Evolutionary conservation across 2,888 invertebrate genomes (phyloP).

Genomic region (Idaea dimidiata): DNA sequence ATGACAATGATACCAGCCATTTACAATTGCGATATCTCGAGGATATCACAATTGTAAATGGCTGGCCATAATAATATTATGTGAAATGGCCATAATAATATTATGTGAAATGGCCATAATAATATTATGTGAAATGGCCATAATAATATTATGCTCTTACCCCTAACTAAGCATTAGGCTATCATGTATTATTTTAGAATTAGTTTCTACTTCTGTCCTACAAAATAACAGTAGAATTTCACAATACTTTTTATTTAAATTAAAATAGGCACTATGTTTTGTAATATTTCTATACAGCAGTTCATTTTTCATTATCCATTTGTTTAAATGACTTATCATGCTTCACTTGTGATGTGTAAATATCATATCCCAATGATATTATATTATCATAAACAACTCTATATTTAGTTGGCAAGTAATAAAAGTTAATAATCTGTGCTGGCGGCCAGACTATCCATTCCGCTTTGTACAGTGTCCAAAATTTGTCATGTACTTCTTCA

Average conservation of each 20-base stretch:
- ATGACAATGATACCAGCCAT: no score
- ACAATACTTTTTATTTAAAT: not conserved
- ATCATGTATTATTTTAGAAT: not conserved
- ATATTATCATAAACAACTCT: conserved; percentile 93
- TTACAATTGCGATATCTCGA: no score
- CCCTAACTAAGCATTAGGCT: not conserved
- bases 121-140: no score
- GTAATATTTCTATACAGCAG: not conserved
- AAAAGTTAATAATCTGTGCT: conserved; percentile 96
- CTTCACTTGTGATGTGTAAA: conserved; percentile 91
- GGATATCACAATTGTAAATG: no score
- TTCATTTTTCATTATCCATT: not conserved
- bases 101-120: no score
- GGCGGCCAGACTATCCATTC: conserved; percentile 97
- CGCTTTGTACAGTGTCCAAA: conserved; percentile 88
- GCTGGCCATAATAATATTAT: no score
- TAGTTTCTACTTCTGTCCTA: not conserved
- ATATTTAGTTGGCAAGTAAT: conserved; percentile 89
- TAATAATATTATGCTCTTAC: no score
- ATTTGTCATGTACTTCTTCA: conserved; percentile 86
- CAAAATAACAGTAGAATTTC: not conserved
- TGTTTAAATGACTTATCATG: conserved; percentile 59
- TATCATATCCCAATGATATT: conserved; percentile 92
- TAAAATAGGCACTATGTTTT: not conserved
- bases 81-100: no score